Conservation (phyloP, 2,888 invertebrate genomes). For the Lobophora halterata region DNA sequence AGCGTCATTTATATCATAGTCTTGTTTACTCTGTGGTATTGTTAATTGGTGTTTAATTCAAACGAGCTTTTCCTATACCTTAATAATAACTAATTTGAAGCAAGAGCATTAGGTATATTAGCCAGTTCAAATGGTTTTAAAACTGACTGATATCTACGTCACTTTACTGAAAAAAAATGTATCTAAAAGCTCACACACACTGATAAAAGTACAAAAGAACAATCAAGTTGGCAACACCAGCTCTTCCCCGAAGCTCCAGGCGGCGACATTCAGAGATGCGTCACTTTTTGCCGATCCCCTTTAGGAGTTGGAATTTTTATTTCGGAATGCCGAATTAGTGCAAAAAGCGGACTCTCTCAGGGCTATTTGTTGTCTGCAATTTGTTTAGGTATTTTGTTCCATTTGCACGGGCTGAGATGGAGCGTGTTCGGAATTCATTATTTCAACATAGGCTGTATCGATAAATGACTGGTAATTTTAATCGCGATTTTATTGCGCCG, state of each 20-base stretch:
- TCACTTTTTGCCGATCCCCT: conserved; percentile 42
- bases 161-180: no score
- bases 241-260: conserved; percentile 51
- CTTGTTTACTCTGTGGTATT: no score
- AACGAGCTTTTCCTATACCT: no score
- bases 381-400: conserved; percentile 78
- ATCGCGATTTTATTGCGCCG: conserved; percentile 29
- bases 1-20: no score
- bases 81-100: no score
- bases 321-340: conserved; percentile 81
- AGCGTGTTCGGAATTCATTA: conserved; percentile 65
- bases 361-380: conserved; percentile 55
- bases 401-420: conserved; percentile 54
- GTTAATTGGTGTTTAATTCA: no score
- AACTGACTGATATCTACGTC: no score
- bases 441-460: conserved; percentile 54
- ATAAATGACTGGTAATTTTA: conserved; percentile 32
- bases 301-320: conserved; percentile 78
- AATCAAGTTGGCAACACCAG: conserved; percentile 20
- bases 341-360: conserved; percentile 74
- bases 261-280: conserved; percentile 43
- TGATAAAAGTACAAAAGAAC: no score
- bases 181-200: no score
- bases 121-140: no score
- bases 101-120: no score